These are phyloP conservation scores for Apodemus sylvaticus DNA, from an alignment of 2,113 vertebrate genomes.

Conservation along the genomic window DNA sequence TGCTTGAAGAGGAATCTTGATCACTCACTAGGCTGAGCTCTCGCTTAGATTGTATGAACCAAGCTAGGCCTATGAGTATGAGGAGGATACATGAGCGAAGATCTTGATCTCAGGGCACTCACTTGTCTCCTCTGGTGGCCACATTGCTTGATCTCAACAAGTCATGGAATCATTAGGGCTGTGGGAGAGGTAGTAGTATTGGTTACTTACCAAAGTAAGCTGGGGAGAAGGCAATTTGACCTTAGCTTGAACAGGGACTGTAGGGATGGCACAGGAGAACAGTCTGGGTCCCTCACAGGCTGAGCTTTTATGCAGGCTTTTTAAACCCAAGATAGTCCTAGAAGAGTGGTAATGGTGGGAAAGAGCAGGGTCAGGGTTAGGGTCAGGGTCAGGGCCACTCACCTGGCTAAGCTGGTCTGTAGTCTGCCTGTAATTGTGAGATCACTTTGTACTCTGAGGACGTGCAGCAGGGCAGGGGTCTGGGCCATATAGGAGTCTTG, in stretches of 20 bases:
- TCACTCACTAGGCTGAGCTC: not conserved
- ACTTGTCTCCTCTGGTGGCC: not conserved
- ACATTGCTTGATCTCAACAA: not conserved
- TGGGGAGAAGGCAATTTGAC: not conserved
- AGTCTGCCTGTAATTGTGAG: not conserved
- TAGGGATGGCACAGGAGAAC: not conserved
- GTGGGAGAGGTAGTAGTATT: not conserved
- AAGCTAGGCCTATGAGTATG: not conserved
- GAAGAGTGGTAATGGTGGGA: not conserved
- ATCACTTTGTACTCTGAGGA: not conserved
- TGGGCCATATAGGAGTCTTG: not conserved
- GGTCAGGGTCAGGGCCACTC: not conserved
- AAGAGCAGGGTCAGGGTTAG: not conserved
- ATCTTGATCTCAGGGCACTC: not conserved
- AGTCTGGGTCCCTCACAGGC: not conserved
- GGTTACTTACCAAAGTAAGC: not conserved
- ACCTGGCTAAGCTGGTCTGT: too few species aligned
- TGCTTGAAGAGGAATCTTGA: not conserved
- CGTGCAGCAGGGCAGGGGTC: not conserved
- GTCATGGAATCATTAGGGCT: not conserved
- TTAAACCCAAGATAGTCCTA: not conserved
- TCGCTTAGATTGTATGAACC: not conserved
- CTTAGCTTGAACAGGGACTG: not conserved
- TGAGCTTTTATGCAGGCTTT: not conserved
- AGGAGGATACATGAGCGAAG: not conserved